These are phyloP conservation scores for Drosophila paramelanica DNA, from an alignment of 2,888 invertebrate genomes.

Conservation along the genomic window DNA sequence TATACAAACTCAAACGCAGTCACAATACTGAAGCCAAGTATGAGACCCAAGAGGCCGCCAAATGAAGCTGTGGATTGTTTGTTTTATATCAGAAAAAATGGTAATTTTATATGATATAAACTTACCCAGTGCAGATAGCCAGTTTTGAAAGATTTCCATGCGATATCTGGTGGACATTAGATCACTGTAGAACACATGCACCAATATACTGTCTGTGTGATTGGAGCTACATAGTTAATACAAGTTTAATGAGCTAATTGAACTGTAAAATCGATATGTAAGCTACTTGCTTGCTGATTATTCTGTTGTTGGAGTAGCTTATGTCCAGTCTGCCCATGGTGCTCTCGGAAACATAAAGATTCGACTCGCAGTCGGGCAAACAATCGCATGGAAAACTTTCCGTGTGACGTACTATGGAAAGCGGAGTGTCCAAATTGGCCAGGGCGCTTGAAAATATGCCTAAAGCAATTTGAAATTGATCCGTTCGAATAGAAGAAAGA, in stretches of 20 bases:
- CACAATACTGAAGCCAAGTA: constrained; percentile 90
- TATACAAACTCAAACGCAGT: constrained; percentile 89
- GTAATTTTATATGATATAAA: background rate
- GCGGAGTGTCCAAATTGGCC: constrained; percentile 82
- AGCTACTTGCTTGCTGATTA: constrained; percentile 64
- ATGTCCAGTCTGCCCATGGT: constrained; percentile 87
- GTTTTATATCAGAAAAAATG: constrained; percentile 66
- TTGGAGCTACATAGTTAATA: constrained; percentile 46
- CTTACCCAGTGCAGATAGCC: constrained; percentile 89
- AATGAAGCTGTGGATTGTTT: constrained; percentile 87
- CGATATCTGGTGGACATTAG: constrained; percentile 89
- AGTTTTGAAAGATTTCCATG: constrained; percentile 88
- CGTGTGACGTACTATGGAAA: constrained; percentile 65
- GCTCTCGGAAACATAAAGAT: constrained; percentile 88
- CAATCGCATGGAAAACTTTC: constrained; percentile 85
- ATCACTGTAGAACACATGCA: constrained; percentile 90
- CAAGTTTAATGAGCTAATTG: background rate
- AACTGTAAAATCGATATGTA: background rate
- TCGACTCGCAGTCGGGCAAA: constrained; percentile 88
- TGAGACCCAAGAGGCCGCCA: constrained; percentile 89
- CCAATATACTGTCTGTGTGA: constrained; percentile 86
- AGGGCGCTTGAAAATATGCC: constrained; percentile 82
- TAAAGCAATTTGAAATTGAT: constrained; percentile 1
- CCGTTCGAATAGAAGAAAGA: too few relatives aligned
- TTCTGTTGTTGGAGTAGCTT: constrained; percentile 84